Evolutionary conservation across 1,140 invertebrate species (phyloP).

Genomic region (Ceratina japonica): DNA sequence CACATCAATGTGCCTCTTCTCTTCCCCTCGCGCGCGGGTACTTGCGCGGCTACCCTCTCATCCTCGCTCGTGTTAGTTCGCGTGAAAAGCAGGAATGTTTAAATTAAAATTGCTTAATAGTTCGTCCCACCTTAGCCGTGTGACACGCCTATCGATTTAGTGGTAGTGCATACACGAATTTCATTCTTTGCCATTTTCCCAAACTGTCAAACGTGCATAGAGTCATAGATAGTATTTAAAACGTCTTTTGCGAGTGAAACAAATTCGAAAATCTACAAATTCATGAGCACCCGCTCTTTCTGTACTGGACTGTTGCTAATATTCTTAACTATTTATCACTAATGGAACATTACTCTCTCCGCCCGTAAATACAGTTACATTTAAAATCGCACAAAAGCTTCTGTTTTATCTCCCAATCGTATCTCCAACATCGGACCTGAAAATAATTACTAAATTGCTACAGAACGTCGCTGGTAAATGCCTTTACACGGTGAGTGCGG

Average conservation of each 20-base stretch:
- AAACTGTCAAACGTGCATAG: no score
- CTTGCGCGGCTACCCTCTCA: neutral
- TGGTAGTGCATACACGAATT: neutral
- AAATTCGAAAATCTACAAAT: neutral
- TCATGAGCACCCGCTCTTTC: neutral
- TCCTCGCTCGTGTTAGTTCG: neutral
- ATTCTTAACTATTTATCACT: neutral
- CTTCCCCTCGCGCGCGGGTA: neutral
- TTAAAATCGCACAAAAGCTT: neutral
- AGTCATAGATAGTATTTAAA: no score
- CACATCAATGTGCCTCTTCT: neutral
- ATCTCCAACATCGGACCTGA: neutral
- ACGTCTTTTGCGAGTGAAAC: no score
- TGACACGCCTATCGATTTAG: neutral
- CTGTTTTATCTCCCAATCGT: neutral
- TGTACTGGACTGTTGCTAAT: neutral
- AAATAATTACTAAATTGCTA: conserved; percentile 3
- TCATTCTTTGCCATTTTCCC: no score
- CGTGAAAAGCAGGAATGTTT: conserved; percentile 13
- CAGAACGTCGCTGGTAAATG: neutral
- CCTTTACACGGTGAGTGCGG: neutral
- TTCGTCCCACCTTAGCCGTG: neutral
- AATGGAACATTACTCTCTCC: neutral
- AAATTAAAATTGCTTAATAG: conserved; percentile 35
- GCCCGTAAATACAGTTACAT: neutral